Evolutionary conservation across 2,888 invertebrate species (phyloP).

Genomic region (Leucophenga montana): DNA sequence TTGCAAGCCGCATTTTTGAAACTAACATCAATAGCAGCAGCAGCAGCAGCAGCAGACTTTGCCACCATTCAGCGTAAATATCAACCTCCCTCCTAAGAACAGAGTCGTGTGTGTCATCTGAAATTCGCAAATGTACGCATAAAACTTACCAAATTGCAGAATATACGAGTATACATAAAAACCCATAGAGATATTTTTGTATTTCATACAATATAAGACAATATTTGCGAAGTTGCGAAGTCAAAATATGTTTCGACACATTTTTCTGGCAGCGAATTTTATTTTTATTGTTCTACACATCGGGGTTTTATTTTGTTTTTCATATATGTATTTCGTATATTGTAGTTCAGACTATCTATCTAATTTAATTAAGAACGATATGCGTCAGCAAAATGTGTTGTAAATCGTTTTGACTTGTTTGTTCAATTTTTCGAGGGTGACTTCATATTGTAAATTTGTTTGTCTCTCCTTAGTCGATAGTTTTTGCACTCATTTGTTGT

Average conservation of each 20-base stretch:
- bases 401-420: conserved; percentile 46
- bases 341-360: conserved; percentile 35
- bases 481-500: too few species aligned
- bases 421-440: neutral
- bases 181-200: neutral
- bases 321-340: conserved; percentile 39
- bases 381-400: conserved; percentile 59
- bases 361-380: conserved; percentile 63
- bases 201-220: neutral
- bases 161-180: conserved; percentile 35
- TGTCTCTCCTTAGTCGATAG: too few species aligned
- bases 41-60: too few species aligned
- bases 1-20: too few species aligned
- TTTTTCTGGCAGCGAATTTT: conserved; percentile 7
- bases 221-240: too few species aligned
- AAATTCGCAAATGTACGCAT: conserved; percentile 60
- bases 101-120: neutral
- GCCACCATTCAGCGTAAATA: neutral
- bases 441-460: neutral
- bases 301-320: conserved; percentile 35
- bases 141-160: conserved; percentile 63
- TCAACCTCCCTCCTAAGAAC: neutral
- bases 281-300: conserved; percentile 20
- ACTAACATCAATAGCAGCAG: neutral
- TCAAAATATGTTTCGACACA: neutral